Evolutionary conservation across 2,797 vertebrate species (phyloP), one percentile per base, ranked within the genome.

Genomic region (Falco peregrinus): DNA sequence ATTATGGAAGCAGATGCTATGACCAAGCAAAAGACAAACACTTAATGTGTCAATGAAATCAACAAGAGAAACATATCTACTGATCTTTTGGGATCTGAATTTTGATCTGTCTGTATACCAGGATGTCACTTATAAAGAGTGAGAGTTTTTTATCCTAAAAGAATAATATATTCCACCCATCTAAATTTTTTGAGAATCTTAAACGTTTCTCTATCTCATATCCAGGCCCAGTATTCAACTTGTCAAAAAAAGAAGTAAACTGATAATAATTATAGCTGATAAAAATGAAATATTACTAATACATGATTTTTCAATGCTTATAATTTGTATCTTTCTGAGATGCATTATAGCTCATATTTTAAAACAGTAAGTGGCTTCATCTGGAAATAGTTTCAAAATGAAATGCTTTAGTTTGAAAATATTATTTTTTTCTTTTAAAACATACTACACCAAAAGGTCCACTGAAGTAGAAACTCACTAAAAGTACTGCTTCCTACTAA

Each of bases 41-140:
- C 74, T 93, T 96, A 94, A 77, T 59, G 39, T 89, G 68, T 87
- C 92, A 83, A 83, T 81, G 68, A 91, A 90, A 94, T 82, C 64
- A 91, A 77, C n/a, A 68, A 20, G 57, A 93, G 41, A 89, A 82
- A 83, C 19, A 4, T 31, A 54, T 45, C 63, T 29, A 35, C 63
- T 39, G 35, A 71, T 64, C 83, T 91, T 95, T 4, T 43, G 78
- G 78, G 65, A 61, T 64, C 24, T 68, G 65, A 61, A 11, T 39
- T 85, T 84, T 87, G 76, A 91, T 79, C 79, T 73, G 11, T 54
- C 61, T 63, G 25, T 28, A 33, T 25, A 63, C 11, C 5, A 53
- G 25, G 45, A 60, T 67, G 16, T 67, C 74, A 68, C 50, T 70
- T 19, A 51, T 19, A 51, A 76, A 79, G 86, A 70, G 24, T 56